Base-by-base conservation (phyloP, 2,797 vertebrate genomes). In the Pygocentrus nattereri region DNA sequence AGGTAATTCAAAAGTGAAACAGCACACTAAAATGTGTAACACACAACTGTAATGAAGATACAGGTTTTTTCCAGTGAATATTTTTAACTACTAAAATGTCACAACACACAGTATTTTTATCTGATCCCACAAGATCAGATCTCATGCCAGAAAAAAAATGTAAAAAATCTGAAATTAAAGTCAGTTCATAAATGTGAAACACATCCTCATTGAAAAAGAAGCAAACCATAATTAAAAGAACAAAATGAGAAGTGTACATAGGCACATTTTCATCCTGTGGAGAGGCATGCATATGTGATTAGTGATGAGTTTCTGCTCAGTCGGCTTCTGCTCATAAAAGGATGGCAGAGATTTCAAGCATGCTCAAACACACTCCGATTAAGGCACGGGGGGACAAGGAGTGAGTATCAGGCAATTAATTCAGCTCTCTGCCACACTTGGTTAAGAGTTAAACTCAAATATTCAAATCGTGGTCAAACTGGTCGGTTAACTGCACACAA, bases 231-330 rank as follows among this genome's bases (percentile, higher is more conserved):
- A 50, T 19, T 38, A 18, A 70, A 12, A 62, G 1, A 64, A 23
- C 21, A 10, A 31, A 73, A 65, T 58, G 69, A 79, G 11, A 54
- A 34, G 64, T 23, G 50, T 58, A 74, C 73, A 59, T 2, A 72
- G 19, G 56, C 58, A 75, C 80, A 81, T 58, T 52, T 81, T 65
- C 74, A 74, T 62, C 74, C 83, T 83, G 81, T 76, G 64, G 76
- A 81, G 61, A 82, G 76, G 78, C 89, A 89, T 89, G 89, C 89
- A 86, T 64, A 62, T 54, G 62, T 81, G 78, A 87, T 88, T 88
- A 88, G 84, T 88, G 82, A 12, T 44, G 54, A 74, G 79, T 67
- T 74, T 58, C 61, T 68, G 70, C 27, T 69, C 81, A 59, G 67
- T 70, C 34, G 18, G 74, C 58, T 74, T 81, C 76, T 68, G 81